phyloP scores from a whole-genome alignment of 2,113 vertebrate species.

The Lophura nycthemera region DNA sequence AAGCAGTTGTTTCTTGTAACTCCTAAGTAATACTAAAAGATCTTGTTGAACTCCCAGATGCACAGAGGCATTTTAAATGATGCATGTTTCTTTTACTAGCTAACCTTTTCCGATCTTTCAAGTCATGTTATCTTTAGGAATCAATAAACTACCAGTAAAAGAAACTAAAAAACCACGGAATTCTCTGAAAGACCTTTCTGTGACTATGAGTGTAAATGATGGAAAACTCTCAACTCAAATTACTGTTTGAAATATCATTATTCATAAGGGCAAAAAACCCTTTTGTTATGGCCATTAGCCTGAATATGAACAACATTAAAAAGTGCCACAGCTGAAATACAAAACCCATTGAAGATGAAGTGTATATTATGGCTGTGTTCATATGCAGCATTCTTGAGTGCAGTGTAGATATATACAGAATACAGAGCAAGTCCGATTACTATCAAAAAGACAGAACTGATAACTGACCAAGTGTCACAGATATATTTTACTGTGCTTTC shows the following conservation, averaged over 20 bases:
- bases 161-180: neutral
- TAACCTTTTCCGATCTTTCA: slow-evolving; percentile 39
- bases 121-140: slow-evolving; percentile 38
- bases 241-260: slow-evolving; percentile 14
- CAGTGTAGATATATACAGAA: neutral
- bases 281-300: slow-evolving; percentile 39
- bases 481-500: neutral
- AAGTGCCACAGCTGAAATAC: neutral
- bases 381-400: neutral
- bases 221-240: slow-evolving; percentile 29
- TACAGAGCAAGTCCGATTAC: neutral
- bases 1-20: neutral
- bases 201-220: neutral
- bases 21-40: slow-evolving; percentile 29
- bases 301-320: neutral
- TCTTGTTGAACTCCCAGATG: slow-evolving; percentile 16
- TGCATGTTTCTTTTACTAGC: slow-evolving; percentile 38
- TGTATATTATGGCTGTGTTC: neutral
- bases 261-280: neutral
- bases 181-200: neutral
- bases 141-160: slow-evolving; percentile 31
- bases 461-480: neutral
- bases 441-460: neutral
- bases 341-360: neutral
- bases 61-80: slow-evolving; percentile 44